A percentile compares a stretch with the other conserved stretches of the same genome.
Conservation (phyloP, 2,797 vertebrate species). For the Siniperca scherzeri region DNA sequence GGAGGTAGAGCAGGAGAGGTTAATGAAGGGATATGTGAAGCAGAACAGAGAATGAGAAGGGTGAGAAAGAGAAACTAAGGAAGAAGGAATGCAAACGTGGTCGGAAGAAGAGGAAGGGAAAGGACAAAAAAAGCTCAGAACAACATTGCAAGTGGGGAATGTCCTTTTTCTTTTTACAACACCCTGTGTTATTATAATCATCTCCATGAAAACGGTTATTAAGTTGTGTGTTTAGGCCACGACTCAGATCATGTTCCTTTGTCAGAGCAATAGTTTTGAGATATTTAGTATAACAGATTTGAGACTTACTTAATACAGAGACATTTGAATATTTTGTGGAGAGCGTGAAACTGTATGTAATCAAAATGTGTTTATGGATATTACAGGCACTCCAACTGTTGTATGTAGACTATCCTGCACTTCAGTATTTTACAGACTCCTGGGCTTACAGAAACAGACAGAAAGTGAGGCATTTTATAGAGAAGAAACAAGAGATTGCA, state of each 20-base stretch:
- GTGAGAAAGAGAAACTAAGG: slow-evolving; percentile 67
- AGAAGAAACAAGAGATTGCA: slow-evolving; percentile 27
- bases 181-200: slow-evolving; percentile 48
- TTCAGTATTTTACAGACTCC: slow-evolving; percentile 49
- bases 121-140: slow-evolving; percentile 35
- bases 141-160: slow-evolving; percentile 54
- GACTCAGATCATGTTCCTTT: slow-evolving; percentile 21
- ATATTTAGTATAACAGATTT: slow-evolving; percentile 33
- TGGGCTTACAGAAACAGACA: slow-evolving; percentile 8
- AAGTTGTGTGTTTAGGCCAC: slow-evolving; percentile 25
- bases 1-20: slow-evolving; percentile 38
- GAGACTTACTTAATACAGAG: slow-evolving; percentile 2
- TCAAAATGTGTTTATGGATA: slow-evolving; percentile 43
- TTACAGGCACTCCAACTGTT: slow-evolving; percentile 41
- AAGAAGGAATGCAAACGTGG: slow-evolving; percentile 77
- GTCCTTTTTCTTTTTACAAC: slow-evolving; percentile 46
- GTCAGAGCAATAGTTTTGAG: slow-evolving; percentile 19
- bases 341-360: slow-evolving; percentile 33
- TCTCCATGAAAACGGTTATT: slow-evolving; percentile 49
- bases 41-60: slow-evolving; percentile 72
- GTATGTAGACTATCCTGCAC: slow-evolving; percentile 21
- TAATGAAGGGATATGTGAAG: slow-evolving; percentile 61
- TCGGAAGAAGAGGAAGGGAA: slow-evolving; percentile 71
- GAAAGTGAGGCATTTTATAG: slow-evolving; percentile 22
- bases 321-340: slow-evolving; percentile 26